Evolutionary conservation across 2,888 invertebrate genomes (phyloP).

Genomic region (Monoplex corrugatus): DNA sequence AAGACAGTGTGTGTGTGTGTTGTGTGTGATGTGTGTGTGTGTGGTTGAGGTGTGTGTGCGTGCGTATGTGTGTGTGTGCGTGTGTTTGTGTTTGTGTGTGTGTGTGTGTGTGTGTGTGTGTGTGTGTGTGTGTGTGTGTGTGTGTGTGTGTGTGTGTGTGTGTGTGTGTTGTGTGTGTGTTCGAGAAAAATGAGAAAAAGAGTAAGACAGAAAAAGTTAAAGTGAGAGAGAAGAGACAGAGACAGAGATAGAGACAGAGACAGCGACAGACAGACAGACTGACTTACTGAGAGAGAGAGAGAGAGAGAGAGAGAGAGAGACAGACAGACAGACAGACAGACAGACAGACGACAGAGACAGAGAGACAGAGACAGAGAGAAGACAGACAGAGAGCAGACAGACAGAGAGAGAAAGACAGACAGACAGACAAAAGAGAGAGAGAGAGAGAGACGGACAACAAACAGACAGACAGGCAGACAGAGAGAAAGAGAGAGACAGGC

Average conservation of each 20-base stretch:
- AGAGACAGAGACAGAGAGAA: background rate
- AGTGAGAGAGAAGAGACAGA: background rate
- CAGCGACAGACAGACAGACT: background rate
- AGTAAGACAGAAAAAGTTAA: background rate
- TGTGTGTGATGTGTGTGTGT: too few species aligned
- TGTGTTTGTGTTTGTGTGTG: too few species aligned
- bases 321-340: background rate
- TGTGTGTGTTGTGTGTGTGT: too few species aligned
- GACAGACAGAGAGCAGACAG: background rate
- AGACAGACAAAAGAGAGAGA: background rate
- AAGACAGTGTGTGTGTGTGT: too few species aligned
- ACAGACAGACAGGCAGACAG: background rate
- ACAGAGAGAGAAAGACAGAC: background rate
- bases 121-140: too few species aligned
- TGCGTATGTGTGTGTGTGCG: too few species aligned
- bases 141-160: too few species aligned
- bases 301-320: background rate
- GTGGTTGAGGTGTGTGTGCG: too few species aligned
- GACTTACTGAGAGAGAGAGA: background rate
- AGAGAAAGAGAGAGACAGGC: background rate
- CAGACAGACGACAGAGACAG: background rate
- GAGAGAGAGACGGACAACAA: background rate
- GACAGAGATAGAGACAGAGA: background rate
- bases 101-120: too few species aligned
- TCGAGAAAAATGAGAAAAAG: background rate